These are phyloP conservation scores for Dendroctonus valens DNA, from an alignment of 1,140 invertebrate species.

Conservation along the genomic window DNA sequence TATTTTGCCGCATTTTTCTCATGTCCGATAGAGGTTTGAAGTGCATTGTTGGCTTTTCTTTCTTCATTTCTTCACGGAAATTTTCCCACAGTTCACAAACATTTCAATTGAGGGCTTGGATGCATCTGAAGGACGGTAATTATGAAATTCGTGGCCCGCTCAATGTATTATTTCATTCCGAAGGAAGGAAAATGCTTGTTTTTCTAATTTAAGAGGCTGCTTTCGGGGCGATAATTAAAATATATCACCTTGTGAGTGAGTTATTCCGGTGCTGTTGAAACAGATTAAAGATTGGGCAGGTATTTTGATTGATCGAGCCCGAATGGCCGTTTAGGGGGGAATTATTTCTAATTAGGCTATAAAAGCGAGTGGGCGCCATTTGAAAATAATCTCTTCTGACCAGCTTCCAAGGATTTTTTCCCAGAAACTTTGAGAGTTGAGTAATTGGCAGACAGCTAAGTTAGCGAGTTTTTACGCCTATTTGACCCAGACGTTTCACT, in stretches of 20 bases:
- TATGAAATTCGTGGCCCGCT: slow-evolving; percentile 7
- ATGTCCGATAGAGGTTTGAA: no score
- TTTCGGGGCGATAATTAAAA: slow-evolving; percentile 18
- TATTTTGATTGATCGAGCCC: slow-evolving; percentile 19
- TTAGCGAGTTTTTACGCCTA: no score
- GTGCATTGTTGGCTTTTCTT: neutral
- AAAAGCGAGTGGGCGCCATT: neutral
- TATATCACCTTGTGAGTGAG: slow-evolving; percentile 22
- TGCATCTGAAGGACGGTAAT: slow-evolving; percentile 18
- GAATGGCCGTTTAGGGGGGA: slow-evolving; percentile 14
- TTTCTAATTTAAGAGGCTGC: slow-evolving; percentile 23
- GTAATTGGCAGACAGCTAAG: no score
- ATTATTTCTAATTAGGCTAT: slow-evolving; percentile 14
- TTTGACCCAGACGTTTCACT: no score
- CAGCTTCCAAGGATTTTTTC: no score
- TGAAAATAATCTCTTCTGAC: no score
- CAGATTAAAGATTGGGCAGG: slow-evolving; percentile 20
- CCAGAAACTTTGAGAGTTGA: no score
- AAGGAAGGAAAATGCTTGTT: slow-evolving; percentile 18
- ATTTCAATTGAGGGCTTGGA: neutral
- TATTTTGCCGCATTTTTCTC: no score
- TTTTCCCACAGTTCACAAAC: neutral
- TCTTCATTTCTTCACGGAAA: no score
- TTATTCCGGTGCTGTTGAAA: slow-evolving; percentile 18
- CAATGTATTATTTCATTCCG: slow-evolving; percentile 18